Base-by-base conservation (phyloP, 1,140 invertebrate species). In the Galendromus occidentalis region DNA sequence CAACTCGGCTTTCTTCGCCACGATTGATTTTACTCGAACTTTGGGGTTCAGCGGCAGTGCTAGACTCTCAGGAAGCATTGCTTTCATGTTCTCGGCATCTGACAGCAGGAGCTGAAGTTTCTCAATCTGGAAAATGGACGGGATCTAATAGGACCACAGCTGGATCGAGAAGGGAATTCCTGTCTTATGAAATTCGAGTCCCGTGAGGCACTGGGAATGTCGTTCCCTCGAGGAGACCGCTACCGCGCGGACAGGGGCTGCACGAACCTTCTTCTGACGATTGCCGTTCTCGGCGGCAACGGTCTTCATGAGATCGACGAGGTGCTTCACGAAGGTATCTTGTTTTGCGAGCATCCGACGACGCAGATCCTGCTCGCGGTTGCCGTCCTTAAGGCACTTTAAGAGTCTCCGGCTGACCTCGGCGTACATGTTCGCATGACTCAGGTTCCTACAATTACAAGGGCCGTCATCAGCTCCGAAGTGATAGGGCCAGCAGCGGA, bases 41-140 rank as follows among this genome's bases (percentile, higher is more conserved):
- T 85, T 85, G 0, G 94, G 93, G 79, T 98, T 91, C 18, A 98
- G 77, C 0, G 93, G 92, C 72, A 98, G 86, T 0, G 91, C 89
- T 67, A 96, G 83, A 9, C 51, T 59, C 51, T 59, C 51, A 9
- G 78, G 76, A 12, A 79, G 67, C 4, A 73, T 69, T 0, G 89
- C 85, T 70, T 95, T 91, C 76, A 96, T 93, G 73, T 85, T 85
- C 73, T 88, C 86, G 5, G 84, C 80, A 72, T 94, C 88, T 12
- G 82, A 81, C 2, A 96, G 76, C 1, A 94, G 75, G 39, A 85
- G 81, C 73, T 91, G 87, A 7, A 94, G 79, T 69, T 86, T 82
- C 72, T 95, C 91, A 17, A 86, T 83, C 79, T 80, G 68, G 42
- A 71, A 71, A 67, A 66, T 33, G 33, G 65, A 64, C 7, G 65